Base-by-base conservation (phyloP, 2,113 vertebrate species). In the Chaetops frenatus region DNA sequence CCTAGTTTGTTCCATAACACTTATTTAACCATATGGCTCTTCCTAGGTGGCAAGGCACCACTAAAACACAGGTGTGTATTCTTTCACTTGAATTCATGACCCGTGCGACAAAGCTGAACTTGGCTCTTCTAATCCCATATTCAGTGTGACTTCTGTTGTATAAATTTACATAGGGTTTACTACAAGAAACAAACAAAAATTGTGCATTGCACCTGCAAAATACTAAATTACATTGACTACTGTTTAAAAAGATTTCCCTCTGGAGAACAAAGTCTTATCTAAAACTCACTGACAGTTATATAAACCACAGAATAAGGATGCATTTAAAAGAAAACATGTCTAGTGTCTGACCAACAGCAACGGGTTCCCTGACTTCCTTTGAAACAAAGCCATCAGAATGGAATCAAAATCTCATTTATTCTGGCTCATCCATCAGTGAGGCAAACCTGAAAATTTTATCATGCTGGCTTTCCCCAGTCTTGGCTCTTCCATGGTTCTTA, bases 1-100 rank as follows among this genome's bases (percentile, higher is more conserved):
- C 86, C 82, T 38, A 88, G n/a, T 50, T 81, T 92, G 80, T 71
- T 93, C 53, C 36, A 0, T 35, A 57, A 51, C 88, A 65, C 9
- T 94, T 78, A 88, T 17, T 56, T 71, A 81, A 83, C 92, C 94
- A 96, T 92, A 92, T 93, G 96, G 95, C 86, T 88, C 88, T 1
- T 23, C 82, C 60, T 95, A 48, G 93, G 95, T 90, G 92, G 96
- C 65, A 70, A 88, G 76, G 48, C 82, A 94, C 67, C 76, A 56
- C 40, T n/a, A 27, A 71, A 94, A 71, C 86, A 92, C 90, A 93
- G 92, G 94, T 87, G 91, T 33, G 33, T 40, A 21, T 60, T 45
- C 83, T 71, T 70, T 64, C 76, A 67, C 93, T 83, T 62, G 42
- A 81, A 89, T 85, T 81, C 40, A 48, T 45, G 82, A 69, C 48